These are phyloP conservation scores for Loris lydekkerianus DNA, from an alignment of 2,797 vertebrate species.

Conservation along the genomic window DNA sequence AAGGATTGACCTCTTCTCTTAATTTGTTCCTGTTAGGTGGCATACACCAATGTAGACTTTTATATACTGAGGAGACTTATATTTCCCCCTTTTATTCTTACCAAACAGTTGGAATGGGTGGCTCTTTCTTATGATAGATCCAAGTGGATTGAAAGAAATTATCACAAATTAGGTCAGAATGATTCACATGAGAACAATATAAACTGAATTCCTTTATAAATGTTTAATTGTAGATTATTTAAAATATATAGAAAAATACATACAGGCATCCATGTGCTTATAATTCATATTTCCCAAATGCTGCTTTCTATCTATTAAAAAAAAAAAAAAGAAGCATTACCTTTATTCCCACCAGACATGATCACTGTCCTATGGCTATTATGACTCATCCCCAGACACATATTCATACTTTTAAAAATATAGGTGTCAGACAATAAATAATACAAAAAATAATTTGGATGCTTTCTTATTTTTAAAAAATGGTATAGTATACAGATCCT, in stretches of 20 bases:
- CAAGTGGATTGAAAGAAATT: slow-evolving; percentile 20
- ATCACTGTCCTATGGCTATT: background rate
- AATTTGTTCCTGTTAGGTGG: background rate
- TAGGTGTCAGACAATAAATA: background rate
- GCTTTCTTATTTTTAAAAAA: background rate
- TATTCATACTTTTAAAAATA: background rate
- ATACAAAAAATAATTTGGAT: background rate
- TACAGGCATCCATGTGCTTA: background rate
- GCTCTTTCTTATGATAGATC: background rate
- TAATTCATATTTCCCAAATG: background rate
- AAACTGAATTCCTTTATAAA: background rate
- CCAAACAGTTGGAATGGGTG: background rate
- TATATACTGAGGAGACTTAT: background rate
- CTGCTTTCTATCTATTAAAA: background rate
- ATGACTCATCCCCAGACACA: background rate
- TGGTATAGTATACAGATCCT: background rate
- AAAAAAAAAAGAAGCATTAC: background rate
- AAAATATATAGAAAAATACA: background rate
- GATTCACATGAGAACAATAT: background rate
- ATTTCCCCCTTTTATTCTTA: background rate
- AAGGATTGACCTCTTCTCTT: background rate
- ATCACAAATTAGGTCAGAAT: background rate
- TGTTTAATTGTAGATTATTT: background rate
- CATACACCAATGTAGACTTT: background rate
- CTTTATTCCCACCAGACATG: background rate